Evolutionary conservation across 2,797 vertebrate genomes (phyloP), one percentile per base, ranked within the genome.

Genomic region (Chrosomus eos): DNA sequence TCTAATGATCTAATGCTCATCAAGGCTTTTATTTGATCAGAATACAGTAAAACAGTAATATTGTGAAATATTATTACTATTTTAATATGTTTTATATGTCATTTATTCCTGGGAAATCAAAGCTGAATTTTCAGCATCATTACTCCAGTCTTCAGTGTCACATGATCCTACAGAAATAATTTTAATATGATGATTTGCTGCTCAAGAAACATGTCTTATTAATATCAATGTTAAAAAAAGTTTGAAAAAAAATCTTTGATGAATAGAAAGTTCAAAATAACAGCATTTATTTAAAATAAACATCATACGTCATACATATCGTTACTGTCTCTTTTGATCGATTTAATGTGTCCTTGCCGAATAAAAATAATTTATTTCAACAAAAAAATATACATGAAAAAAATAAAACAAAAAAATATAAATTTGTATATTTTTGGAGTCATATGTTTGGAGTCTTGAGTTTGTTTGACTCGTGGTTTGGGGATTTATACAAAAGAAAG

Each of bases 381-480:
- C 8, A 58, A 28, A 28, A 33, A 64, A n/a, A n/a, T n/a, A n/a
- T n/a, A n/a, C n/a, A n/a, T n/a, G n/a, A n/a, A n/a, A n/a, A n/a
- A n/a, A n/a, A n/a, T n/a, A n/a, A n/a, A n/a, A n/a, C n/a, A n/a
- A n/a, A n/a, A n/a, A n/a, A n/a, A n/a, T n/a, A n/a, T n/a, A n/a
- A n/a, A n/a, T n/a, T n/a, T n/a, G n/a, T n/a, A n/a, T n/a, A n/a
- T n/a, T n/a, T n/a, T n/a, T n/a, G n/a, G n/a, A n/a, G n/a, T n/a
- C n/a, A n/a, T n/a, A n/a, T n/a, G n/a, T n/a, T n/a, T n/a, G n/a
- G n/a, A n/a, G n/a, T n/a, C 36, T 71, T 71, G 18, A 81, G 19
- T 73, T 64, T 18, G 40, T 73, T 73, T 82, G 70, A 73, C 55
- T 62, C 55, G 23, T n/a, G 71, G 40, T 74, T 64, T 33, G 40